Conservation (phyloP, 2,888 invertebrate genomes). For the Cremastinae sp. region DNA sequence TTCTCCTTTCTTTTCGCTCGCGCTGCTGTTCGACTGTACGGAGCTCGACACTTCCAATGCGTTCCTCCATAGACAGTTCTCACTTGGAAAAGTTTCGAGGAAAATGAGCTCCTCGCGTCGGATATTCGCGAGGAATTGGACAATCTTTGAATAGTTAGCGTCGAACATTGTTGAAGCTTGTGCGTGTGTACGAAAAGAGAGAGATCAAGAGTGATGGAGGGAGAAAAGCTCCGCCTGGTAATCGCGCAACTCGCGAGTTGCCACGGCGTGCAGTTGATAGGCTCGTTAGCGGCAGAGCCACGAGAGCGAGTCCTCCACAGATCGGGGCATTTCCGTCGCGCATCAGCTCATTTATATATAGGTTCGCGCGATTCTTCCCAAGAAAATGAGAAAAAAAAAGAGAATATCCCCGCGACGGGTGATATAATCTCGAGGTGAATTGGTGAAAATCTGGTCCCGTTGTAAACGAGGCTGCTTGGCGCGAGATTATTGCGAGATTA, state of each 20-base stretch:
- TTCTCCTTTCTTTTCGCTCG: neutral
- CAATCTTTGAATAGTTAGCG: too few species aligned
- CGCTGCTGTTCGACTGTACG: conserved; percentile 2
- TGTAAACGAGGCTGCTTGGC: too few species aligned
- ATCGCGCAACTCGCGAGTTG: neutral
- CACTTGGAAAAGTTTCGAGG: too few species aligned
- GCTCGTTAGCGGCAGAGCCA: conserved; percentile 54
- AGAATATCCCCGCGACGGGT: too few species aligned
- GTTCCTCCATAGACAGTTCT: conserved; percentile 5
- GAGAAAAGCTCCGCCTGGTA: conserved; percentile 25
- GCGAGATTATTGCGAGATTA: too few species aligned
- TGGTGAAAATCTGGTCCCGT: too few species aligned
- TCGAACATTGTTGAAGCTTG: too few species aligned
- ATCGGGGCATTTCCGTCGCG: conserved; percentile 40
- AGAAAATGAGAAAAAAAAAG: too few species aligned
- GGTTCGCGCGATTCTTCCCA: neutral
- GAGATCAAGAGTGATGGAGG: conserved; percentile 7
- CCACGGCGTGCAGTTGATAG: conserved; percentile 59
- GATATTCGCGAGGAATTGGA: too few species aligned
- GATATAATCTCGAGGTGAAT: too few species aligned
- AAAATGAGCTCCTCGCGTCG: too few species aligned
- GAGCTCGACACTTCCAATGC: conserved; percentile 22
- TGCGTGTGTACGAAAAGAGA: neutral
- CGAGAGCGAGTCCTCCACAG: conserved; percentile 18
- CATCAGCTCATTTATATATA: neutral